Conservation (phyloP, 2,113 vertebrate genomes). For the Myiozetetes cayanensis region DNA sequence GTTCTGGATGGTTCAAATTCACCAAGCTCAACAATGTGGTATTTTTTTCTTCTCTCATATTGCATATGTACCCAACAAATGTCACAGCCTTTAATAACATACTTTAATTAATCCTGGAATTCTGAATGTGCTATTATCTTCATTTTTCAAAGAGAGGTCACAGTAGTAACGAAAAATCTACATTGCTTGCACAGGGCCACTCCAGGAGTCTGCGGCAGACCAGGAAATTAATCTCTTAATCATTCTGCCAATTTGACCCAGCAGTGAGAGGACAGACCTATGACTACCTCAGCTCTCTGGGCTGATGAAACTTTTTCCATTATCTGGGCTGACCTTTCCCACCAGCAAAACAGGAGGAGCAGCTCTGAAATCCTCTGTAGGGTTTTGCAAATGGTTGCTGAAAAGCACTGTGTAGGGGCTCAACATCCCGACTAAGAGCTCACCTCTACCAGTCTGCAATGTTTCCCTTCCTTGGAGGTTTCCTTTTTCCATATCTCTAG, state of each 20-base stretch:
- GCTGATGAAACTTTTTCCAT: background rate
- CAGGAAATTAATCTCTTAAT: slow-evolving; percentile 38
- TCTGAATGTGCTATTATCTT: background rate
- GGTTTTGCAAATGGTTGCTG: background rate
- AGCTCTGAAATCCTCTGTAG: background rate
- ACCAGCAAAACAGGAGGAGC: background rate
- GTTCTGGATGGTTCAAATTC: background rate
- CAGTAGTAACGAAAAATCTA: background rate
- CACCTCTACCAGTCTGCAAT: accelerated
- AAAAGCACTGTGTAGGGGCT: accelerated
- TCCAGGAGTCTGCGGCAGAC: background rate
- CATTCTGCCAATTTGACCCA: background rate
- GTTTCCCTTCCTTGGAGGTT: background rate
- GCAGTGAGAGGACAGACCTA: background rate
- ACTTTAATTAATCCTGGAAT: slow-evolving; percentile 36
- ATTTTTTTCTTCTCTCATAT: background rate
- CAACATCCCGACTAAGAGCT: accelerated
- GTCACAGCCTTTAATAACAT: slow-evolving; percentile 23
- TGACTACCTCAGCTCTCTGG: background rate
- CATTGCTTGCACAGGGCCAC: background rate
- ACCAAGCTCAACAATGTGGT: background rate
- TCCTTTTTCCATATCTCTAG: accelerated
- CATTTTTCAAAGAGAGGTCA: slow-evolving; percentile 13
- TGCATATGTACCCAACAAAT: background rate
- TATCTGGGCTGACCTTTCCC: background rate